phyloP scores from a whole-genome alignment of 2,113 vertebrate genomes.

The Takifugu bimaculatus region DNA sequence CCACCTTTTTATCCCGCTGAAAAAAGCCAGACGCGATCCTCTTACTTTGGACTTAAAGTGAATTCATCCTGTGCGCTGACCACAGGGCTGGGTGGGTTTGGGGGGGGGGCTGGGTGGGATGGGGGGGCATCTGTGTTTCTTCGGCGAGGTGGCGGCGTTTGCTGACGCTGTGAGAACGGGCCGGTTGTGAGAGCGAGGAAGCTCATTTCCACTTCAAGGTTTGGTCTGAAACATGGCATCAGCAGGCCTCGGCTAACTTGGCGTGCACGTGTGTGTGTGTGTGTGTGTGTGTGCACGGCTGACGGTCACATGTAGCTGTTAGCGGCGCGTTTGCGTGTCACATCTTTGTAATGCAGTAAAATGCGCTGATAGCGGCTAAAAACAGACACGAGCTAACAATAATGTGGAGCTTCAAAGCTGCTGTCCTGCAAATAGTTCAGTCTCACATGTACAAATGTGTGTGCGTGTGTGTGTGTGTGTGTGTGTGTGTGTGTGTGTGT shows the following conservation, averaged over 20 bases:
- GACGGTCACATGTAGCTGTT: conserved; percentile 41
- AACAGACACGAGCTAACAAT: conserved; percentile 64
- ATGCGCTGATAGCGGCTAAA: conserved; percentile 68
- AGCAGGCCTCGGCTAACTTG: conserved; percentile 63
- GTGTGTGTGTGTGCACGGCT: conserved; percentile 3
- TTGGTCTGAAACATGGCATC: conserved; percentile 73
- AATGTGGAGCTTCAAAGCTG: conserved; percentile 50
- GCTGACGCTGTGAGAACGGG: conserved; percentile 72
- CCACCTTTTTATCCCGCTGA: no score
- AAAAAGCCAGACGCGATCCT: conserved; percentile 14
- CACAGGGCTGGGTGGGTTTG: conserved; percentile 37
- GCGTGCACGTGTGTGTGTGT: conserved; percentile 1
- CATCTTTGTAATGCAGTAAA: conserved; percentile 61
- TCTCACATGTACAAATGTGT: conserved; percentile 21
- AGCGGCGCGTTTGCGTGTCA: conserved; percentile 42
- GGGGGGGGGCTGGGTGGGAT: background rate
- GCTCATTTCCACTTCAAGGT: conserved; percentile 78
- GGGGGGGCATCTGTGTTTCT: conserved; percentile 39
- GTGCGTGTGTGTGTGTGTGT: background rate
- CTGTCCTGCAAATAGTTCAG: conserved; percentile 33
- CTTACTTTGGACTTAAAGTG: conserved; percentile 22
- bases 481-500: conserved; percentile 6
- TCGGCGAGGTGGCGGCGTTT: conserved; percentile 51
- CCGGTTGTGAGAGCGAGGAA: conserved; percentile 62
- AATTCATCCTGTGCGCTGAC: conserved; percentile 56